Evolutionary conservation across 2,888 invertebrate species (phyloP), one percentile per base, ranked within the genome.

Genomic region (Caradrina clavipalpis): DNA sequence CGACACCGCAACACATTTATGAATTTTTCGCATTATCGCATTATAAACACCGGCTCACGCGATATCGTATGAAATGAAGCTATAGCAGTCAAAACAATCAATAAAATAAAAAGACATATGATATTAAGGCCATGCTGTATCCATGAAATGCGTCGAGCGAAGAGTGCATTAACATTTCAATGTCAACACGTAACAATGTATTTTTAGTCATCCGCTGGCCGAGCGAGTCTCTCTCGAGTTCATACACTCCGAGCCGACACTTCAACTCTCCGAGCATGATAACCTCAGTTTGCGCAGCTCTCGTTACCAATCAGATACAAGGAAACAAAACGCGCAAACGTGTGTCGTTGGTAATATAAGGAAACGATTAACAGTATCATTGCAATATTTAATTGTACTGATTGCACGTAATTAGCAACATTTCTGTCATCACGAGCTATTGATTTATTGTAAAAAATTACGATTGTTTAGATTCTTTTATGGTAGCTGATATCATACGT

Each of bases 81-180:
- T 89, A 85, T 91, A 90, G 77, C 87, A 89, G 91, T 91, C 92
- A 92, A 90, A 93, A 93, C 92, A 94, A 91, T 93, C 90, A 89
- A 92, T 93, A 91, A 91, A 91, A 89, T 89, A 88, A 91, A 89
- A 90, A 89, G 81, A 86, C 78, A 64, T 81, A 71, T 64, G 59
- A 82, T 81, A 82, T 82, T 85, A 83, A 85, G 79, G 84, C 82
- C 80, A 78, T 77, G 68, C 67, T 76, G 81, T 91, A 91, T 90
- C 88, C 93, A 92, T 92, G 91, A 93, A 94, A 91, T 92, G 92
- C 91, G 91, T 88, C 89, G 86, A 88, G 90, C 90, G 87, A 85
- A 87, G 95, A 92, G 96, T 96, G 95, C 96, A 95, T 93, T 95
- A 95, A 95, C 95, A 94, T 94, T 94, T 95, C 96, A 96, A 96